A percentile compares a stretch with the other conserved stretches of the same genome.
Conservation (phyloP, 2,113 vertebrate genomes). For the Cebus imitator region DNA sequence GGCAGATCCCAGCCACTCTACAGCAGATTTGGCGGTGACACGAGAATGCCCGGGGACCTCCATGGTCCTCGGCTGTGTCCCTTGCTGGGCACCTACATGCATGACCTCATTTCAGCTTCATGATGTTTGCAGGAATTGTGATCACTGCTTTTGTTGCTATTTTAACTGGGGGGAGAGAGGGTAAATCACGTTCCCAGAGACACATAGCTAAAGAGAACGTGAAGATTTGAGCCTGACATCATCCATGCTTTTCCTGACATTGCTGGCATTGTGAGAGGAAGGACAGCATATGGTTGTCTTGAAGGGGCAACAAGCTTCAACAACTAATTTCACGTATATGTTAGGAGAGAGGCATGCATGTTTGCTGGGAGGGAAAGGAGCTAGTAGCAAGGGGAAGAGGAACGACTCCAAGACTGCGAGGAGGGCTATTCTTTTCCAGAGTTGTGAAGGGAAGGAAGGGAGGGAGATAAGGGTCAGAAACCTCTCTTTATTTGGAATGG, state of each 20-base stretch:
- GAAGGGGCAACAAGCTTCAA: neutral
- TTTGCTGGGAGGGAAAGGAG: neutral
- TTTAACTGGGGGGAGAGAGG: neutral
- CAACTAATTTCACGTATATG: neutral
- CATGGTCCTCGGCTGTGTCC: fast-evolving
- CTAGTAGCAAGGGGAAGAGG: neutral
- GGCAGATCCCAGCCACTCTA: too few species aligned
- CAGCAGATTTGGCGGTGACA: fast-evolving
- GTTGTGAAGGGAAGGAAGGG: neutral
- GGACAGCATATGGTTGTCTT: neutral
- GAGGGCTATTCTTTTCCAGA: neutral
- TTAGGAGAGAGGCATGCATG: neutral
- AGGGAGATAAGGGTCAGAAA: too few species aligned
- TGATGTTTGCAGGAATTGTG: fast-evolving
- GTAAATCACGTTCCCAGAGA: neutral
- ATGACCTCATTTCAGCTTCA: fast-evolving
- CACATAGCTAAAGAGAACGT: neutral
- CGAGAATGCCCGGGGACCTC: too few species aligned
- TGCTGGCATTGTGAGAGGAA: fast-evolving
- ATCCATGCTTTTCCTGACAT: fast-evolving
- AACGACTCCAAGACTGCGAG: neutral
- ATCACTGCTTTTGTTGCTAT: neutral
- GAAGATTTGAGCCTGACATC: fast-evolving
- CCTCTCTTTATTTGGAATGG: neutral
- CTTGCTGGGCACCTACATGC: fast-evolving